A percentile compares a stretch with the other conserved stretches of the same genome.
Conservation (phyloP, 2,888 invertebrate species). For the Drosophila fulvimacula region DNA sequence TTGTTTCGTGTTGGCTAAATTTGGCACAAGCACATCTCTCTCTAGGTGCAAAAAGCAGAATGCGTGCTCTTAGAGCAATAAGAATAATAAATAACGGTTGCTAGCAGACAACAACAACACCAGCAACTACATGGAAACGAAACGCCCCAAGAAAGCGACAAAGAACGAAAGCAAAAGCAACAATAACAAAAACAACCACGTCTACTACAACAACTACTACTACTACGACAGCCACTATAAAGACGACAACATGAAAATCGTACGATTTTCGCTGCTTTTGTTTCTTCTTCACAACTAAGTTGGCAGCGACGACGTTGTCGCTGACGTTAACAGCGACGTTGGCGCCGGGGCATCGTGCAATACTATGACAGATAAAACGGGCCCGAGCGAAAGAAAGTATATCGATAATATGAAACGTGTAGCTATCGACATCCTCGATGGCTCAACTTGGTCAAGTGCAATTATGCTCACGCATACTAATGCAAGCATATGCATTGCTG, state of each 20-base stretch:
- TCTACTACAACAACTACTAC: slow-evolving; percentile 26
- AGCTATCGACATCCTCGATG: slow-evolving; percentile 35
- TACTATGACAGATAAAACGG: slow-evolving; percentile 42
- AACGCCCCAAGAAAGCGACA: background rate
- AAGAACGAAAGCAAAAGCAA: slow-evolving; percentile 2
- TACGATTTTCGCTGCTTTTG: slow-evolving; percentile 63
- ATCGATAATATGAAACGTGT: slow-evolving; percentile 28
- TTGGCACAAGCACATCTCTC: background rate
- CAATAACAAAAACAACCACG: background rate
- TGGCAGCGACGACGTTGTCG: slow-evolving; percentile 22
- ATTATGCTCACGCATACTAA: slow-evolving; percentile 1
- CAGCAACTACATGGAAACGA: background rate
- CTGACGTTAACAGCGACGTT: slow-evolving; percentile 40
- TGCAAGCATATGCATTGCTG: background rate
- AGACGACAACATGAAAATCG: slow-evolving; percentile 63
- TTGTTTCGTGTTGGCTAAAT: background rate
- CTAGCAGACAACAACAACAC: background rate
- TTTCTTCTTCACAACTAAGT: slow-evolving; percentile 19
- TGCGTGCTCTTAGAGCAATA: slow-evolving; percentile 5
- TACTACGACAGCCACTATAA: slow-evolving; percentile 14
- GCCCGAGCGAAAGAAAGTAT: slow-evolving; percentile 7
- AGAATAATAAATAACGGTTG: slow-evolving; percentile 1
- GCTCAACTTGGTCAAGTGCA: slow-evolving; percentile 26
- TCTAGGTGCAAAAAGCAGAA: slow-evolving; percentile 2
- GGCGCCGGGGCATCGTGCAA: slow-evolving; percentile 27